Conservation (phyloP, 2,888 invertebrate genomes). For the Taphrorychus bicolor region DNA sequence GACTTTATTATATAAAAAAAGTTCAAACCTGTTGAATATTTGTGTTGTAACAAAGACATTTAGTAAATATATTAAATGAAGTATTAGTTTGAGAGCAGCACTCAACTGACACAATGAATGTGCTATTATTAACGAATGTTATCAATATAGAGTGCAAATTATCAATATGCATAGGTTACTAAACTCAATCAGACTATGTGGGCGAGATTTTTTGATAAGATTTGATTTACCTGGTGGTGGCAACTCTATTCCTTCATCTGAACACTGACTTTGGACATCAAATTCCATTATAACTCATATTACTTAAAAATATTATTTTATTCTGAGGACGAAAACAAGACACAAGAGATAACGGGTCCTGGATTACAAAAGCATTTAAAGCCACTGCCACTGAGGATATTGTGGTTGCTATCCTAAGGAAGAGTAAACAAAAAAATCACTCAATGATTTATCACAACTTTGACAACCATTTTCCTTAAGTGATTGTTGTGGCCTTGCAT, state of each 20-base stretch:
- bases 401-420: background rate
- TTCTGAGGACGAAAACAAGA: background rate
- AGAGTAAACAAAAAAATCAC: slow-evolving; percentile 6
- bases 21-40: background rate
- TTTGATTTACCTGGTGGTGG: slow-evolving; percentile 50
- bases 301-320: slow-evolving; percentile 4
- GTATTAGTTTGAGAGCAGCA: too few relatives aligned
- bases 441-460: slow-evolving; percentile 23
- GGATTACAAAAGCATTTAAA: background rate
- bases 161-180: background rate
- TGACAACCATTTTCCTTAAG: slow-evolving; percentile 21
- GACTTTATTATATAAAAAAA: background rate
- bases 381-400: background rate
- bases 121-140: too few relatives aligned
- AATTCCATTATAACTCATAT: slow-evolving; percentile 51
- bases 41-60: background rate
- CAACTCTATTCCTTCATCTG: slow-evolving; percentile 54
- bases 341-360: background rate
- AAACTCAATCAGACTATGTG: background rate
- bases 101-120: too few relatives aligned
- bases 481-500: slow-evolving; percentile 15
- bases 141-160: too few relatives aligned
- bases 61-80: too few relatives aligned
- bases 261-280: slow-evolving; percentile 53
- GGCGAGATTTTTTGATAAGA: background rate